Conservation (phyloP, 2,113 vertebrate species). For the Eurystomus gularis region DNA sequence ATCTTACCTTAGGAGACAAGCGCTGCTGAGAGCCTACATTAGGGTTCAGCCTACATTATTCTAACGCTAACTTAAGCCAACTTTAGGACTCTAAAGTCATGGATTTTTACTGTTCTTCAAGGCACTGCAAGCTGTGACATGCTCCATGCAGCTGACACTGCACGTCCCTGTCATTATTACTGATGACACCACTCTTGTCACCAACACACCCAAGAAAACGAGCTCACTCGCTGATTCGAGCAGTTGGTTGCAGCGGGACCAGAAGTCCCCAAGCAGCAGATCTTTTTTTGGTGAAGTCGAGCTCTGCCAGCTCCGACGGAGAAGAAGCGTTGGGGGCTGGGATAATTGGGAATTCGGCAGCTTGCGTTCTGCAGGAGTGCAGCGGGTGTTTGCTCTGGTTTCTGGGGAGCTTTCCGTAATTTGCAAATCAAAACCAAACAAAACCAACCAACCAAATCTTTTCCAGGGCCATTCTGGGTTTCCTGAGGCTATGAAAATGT, state of each 20-base stretch:
- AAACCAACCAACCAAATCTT: not conserved
- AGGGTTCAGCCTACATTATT: not conserved
- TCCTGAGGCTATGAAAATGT: slow-evolving; percentile 15
- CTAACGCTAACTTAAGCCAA: not conserved
- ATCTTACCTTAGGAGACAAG: not conserved
- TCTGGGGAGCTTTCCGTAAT: not conserved
- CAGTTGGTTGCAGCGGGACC: not conserved
- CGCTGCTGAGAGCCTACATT: not conserved
- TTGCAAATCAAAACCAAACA: slow-evolving; percentile 18
- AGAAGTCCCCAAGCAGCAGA: not conserved
- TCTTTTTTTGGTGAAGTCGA: not conserved
- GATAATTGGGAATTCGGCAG: not conserved
- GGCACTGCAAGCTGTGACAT: not conserved
- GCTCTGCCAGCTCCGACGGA: not conserved
- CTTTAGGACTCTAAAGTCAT: not conserved
- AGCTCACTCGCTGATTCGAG: not conserved
- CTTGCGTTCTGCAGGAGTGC: not conserved
- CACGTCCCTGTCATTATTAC: not conserved
- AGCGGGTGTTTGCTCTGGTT: fast-evolving
- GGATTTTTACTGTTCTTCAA: not conserved
- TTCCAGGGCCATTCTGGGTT: not conserved
- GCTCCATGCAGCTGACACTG: not conserved
- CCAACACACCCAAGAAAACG: not conserved
- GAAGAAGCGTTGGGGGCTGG: not conserved
- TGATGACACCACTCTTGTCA: not conserved